phyloP scores from a whole-genome alignment of 2,888 invertebrate genomes.

The Catocala sponsa region DNA sequence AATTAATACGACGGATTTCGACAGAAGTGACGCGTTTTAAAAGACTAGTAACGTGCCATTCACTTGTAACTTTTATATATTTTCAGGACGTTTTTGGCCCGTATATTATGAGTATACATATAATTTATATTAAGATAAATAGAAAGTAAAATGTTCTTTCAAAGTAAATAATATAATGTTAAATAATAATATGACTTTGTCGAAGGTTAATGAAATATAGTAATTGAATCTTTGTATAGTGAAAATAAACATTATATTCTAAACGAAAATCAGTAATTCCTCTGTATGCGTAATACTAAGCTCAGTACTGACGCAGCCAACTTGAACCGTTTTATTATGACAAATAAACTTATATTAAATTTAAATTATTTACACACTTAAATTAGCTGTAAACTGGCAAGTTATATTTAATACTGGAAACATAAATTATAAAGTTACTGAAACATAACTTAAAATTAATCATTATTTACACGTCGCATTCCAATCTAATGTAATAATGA shows the following conservation, averaged over 20 bases:
- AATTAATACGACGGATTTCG: constrained; percentile 55
- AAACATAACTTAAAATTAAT: constrained; percentile 59
- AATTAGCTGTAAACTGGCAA: constrained; percentile 78
- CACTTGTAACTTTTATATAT: constrained; percentile 42
- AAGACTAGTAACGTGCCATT: constrained; percentile 66
- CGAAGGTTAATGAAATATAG: constrained; percentile 57
- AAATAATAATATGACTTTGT: constrained; percentile 67
- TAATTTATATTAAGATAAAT: constrained; percentile 45
- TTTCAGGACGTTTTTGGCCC: constrained; percentile 66
- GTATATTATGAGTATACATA: constrained; percentile 55
- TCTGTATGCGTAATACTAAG: constrained; percentile 48
- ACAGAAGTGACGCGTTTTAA: constrained; percentile 55
- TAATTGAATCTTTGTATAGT: constrained; percentile 41
- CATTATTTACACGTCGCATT: constrained; percentile 49
- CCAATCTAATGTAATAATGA: constrained; percentile 29
- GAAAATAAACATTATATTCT: constrained; percentile 47
- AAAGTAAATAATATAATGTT: constrained; percentile 63
- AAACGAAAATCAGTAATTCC: constrained; percentile 47
- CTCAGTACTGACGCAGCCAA: constrained; percentile 54
- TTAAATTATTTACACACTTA: constrained; percentile 75
- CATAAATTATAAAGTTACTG: constrained; percentile 68
- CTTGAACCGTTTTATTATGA: constrained; percentile 61
- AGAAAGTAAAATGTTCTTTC: constrained; percentile 39
- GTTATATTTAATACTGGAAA: constrained; percentile 83
- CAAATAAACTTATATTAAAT: constrained; percentile 48